A percentile compares a stretch with the other conserved stretches of the same genome.
Conservation (phyloP, 2,797 vertebrate genomes). For the Brachyalestes nurse region DNA sequence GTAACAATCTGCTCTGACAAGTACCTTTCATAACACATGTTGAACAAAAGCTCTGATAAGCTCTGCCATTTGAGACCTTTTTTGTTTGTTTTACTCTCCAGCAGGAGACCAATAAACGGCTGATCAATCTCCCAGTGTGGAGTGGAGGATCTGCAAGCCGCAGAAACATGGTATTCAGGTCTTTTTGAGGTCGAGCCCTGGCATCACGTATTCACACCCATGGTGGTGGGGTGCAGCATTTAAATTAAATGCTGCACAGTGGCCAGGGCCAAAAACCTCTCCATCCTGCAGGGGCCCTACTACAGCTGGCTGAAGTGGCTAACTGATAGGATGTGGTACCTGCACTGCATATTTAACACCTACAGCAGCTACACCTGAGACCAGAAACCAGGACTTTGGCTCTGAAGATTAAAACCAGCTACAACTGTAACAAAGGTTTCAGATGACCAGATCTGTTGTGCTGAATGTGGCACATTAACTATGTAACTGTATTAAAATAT, state of each 20-base stretch:
- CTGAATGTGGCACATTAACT: too few species aligned
- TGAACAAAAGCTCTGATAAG: not conserved
- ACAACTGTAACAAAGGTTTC: not conserved
- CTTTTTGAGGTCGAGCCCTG: not conserved
- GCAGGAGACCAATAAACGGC: not conserved
- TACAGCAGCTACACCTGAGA: not conserved
- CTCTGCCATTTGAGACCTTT: not conserved
- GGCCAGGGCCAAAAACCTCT: not conserved
- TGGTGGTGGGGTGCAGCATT: not conserved
- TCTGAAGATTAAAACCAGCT: not conserved
- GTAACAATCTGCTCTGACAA: not conserved
- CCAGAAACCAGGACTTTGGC: not conserved
- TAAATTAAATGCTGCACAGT: not conserved
- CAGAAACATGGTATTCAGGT: slow-evolving; percentile 3
- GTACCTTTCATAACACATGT: not conserved
- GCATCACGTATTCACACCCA: not conserved
- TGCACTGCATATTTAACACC: not conserved
- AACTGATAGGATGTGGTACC: not conserved
- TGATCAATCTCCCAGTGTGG: not conserved
- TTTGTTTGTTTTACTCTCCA: not conserved
- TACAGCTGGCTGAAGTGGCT: not conserved
- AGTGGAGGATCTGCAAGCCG: not conserved
- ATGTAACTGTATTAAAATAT: too few species aligned
- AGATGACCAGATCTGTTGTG: not conserved
- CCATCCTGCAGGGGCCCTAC: not conserved